Evolutionary conservation across 2,113 vertebrate species (phyloP).

Genomic region (Chrysemys picta): DNA sequence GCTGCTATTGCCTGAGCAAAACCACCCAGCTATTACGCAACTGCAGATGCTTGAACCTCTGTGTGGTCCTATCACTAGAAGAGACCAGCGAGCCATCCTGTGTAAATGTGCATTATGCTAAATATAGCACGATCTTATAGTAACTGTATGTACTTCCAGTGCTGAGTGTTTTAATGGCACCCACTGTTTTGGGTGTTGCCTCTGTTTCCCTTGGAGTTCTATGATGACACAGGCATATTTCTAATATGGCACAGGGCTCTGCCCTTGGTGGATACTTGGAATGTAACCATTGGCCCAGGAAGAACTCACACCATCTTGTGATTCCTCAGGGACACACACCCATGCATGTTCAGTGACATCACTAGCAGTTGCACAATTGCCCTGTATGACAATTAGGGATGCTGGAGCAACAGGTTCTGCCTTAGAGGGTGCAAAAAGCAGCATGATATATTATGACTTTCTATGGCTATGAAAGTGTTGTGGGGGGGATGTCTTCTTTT

Average conservation of each 20-base stretch:
- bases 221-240: constrained; percentile 28
- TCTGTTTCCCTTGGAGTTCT: constrained; percentile 8
- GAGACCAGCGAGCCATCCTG: no score
- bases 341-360: constrained; percentile 27
- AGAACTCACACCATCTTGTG: constrained; percentile 1
- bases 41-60: not conserved
- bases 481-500: constrained; percentile 33
- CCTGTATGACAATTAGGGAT: constrained; percentile 44
- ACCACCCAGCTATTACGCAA: not conserved
- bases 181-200: not conserved
- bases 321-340: not conserved
- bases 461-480: constrained; percentile 22
- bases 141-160: not conserved
- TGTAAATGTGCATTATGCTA: no score
- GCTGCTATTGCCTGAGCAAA: not conserved
- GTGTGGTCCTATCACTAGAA: not conserved
- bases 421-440: constrained; percentile 52
- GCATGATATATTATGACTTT: not conserved
- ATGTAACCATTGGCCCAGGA: not conserved
- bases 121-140: not conserved
- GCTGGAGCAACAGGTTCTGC: constrained; percentile 28
- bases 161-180: not conserved
- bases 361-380: constrained; percentile 31
- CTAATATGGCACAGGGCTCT: constrained; percentile 45
- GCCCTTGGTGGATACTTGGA: not conserved